Base-by-base conservation (phyloP, 2,888 invertebrate species). In the Scaptomyza tumidula region DNA sequence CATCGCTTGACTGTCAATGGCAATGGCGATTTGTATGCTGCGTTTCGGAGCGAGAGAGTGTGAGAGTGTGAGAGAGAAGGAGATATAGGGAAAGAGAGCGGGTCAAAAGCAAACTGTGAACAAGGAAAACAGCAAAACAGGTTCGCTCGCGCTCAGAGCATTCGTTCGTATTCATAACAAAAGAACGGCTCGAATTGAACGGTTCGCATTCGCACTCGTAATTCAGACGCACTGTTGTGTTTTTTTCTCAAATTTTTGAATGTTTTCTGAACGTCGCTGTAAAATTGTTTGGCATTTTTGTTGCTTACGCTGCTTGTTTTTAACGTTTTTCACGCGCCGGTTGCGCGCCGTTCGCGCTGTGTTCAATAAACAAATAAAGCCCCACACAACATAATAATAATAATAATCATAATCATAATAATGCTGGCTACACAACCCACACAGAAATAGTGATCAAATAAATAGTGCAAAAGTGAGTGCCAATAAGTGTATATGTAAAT, bases 181-280 rank as follows among this genome's bases (percentile, higher is more conserved):
- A 90, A 91, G 91, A 91, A 90, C 89, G 90, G 89, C 91, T 92
- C 89, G 90, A 90, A 86, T 90, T 84, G 91, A 90, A 90, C 92
- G 91, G 92, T 90, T 91, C 88, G 87, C 75, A 75, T 43, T 86
- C 83, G 82, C 88, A 85, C 60, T 85, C 86, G 80, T 78, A 61
- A 48, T 43, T 52, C 62, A 69, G 70, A 82, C 78, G 74, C 59
- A 59, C 62, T 76, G 71, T 63, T 33, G 33, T 9, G 33, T 10
- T 41, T 41, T 52, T 68, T 71, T 69, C 55, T 55, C 44, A 48
- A 57, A 54, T 63, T 55, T 78, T 74, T 77, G 61, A 73, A 69
- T 78, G 82, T 63, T 80, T 75, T 65, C 61, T 75, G 63, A 59
- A 59, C 54, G 61, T 50, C 39, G 59, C 62, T 39, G 56, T 53